These are phyloP conservation scores for Yponomeuta plumbellus DNA, from an alignment of 2,888 invertebrate genomes.

Conservation along the genomic window DNA sequence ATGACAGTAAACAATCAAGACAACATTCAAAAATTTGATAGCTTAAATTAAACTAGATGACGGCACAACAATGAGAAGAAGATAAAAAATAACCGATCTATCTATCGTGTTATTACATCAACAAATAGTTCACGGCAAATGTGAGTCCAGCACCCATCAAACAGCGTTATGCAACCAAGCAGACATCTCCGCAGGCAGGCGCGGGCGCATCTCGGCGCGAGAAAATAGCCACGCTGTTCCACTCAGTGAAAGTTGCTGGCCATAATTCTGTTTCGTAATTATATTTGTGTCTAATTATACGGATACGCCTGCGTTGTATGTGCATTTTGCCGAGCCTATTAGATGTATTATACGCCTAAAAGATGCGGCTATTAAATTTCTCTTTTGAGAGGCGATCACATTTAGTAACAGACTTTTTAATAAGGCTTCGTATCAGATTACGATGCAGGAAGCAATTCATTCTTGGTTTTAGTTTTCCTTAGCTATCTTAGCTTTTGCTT, in stretches of 20 bases:
- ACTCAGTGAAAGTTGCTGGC: slow-evolving; percentile 65
- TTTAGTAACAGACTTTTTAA: not conserved
- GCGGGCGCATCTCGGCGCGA: slow-evolving; percentile 42
- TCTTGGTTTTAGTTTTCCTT: not conserved
- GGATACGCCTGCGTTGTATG: not conserved
- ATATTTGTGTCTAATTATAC: slow-evolving; percentile 34
- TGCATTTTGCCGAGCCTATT: not conserved
- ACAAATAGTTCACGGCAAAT: not conserved
- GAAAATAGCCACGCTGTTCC: slow-evolving; percentile 52
- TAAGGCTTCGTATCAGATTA: not conserved
- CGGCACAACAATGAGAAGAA: not conserved
- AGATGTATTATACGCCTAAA: not conserved
- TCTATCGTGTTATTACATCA: not conserved
- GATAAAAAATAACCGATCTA: not conserved
- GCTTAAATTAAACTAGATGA: not conserved
- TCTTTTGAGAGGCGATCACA: not conserved
- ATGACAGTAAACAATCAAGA: too few species aligned
- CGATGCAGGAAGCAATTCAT: not conserved
- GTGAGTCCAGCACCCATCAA: not conserved
- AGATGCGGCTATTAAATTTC: not conserved
- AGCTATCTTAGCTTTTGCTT: too few species aligned
- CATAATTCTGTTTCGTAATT: slow-evolving; percentile 63
- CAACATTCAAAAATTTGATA: not conserved
- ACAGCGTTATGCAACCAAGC: slow-evolving; percentile 38
- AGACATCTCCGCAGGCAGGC: slow-evolving; percentile 42